A percentile compares a stretch with the other conserved stretches of the same genome.
Evolutionary conservation across 2,888 invertebrate genomes (phyloP).

Genomic region (Caenorhabditis wallacei): DNA sequence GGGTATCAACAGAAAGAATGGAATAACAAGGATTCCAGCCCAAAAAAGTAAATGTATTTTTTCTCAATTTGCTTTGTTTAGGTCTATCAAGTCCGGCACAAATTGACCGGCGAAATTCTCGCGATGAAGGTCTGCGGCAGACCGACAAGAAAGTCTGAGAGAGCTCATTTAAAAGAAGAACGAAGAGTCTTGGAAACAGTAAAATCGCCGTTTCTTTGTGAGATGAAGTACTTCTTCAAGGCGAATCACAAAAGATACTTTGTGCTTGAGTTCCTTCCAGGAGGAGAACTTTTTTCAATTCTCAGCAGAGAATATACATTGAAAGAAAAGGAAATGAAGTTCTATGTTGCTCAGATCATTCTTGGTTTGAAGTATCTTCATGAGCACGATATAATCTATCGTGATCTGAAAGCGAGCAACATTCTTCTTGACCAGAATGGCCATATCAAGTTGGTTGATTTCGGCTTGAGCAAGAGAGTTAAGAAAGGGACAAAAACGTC

Average conservation of each 20-base stretch:
- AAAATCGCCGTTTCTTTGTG: slow-evolving; percentile 99
- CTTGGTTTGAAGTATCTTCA: slow-evolving; percentile 18
- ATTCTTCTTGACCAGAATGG: slow-evolving; percentile 8
- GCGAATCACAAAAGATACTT: slow-evolving; percentile 85
- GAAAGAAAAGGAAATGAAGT: neutral
- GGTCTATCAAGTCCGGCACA: slow-evolving; percentile 89
- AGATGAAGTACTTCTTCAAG: slow-evolving; percentile 99
- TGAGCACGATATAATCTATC: neutral
- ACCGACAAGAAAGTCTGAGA: slow-evolving; percentile 94
- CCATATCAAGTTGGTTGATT: slow-evolving; percentile 20
- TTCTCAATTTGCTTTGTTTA: too few relatives aligned
- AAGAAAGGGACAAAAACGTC: neutral
- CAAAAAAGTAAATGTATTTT: too few relatives aligned
- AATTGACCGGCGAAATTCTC: slow-evolving; percentile 94
- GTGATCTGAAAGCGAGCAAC: slow-evolving; percentile 21
- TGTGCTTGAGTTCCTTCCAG: slow-evolving; percentile 4
- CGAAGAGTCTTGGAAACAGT: slow-evolving; percentile 98
- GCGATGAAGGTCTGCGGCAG: slow-evolving; percentile 97
- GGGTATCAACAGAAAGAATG: too few relatives aligned
- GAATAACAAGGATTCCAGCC: too few relatives aligned
- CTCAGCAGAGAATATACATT: neutral
- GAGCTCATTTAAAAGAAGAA: slow-evolving; percentile 99
- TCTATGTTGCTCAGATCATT: neutral
- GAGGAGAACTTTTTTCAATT: slow-evolving; percentile 9
- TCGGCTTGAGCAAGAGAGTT: slow-evolving; percentile 4